Evolutionary conservation across 2,113 vertebrate species (phyloP).

Genomic region (Semnornis frantzii): DNA sequence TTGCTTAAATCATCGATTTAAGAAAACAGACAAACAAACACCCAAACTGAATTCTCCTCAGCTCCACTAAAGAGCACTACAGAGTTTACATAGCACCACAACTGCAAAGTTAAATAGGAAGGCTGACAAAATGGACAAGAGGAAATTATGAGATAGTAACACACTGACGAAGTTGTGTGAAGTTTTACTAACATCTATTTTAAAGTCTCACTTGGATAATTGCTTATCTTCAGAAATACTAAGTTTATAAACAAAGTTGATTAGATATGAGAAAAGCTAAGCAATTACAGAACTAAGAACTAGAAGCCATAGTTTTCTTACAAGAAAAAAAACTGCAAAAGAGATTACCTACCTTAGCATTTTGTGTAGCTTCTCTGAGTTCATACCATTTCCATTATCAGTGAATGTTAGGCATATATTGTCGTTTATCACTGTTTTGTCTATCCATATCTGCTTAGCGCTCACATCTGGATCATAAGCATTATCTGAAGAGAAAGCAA

Average conservation of each 20-base stretch:
- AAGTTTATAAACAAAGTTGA: background rate
- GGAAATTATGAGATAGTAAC: background rate
- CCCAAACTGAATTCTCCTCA: background rate
- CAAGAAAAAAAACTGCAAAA: background rate
- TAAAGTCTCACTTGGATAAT: background rate
- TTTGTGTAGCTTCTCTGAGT: slow-evolving; percentile 86
- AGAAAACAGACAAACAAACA: background rate
- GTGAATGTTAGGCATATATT: slow-evolving; percentile 87
- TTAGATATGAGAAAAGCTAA: background rate
- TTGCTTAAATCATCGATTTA: background rate
- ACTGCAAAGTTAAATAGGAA: background rate
- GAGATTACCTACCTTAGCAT: slow-evolving; percentile 88
- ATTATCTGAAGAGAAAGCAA: slow-evolving; percentile 81
- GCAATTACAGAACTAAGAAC: background rate
- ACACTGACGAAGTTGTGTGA: background rate
- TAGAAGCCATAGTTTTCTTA: background rate
- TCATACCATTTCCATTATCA: slow-evolving; percentile 93
- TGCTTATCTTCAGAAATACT: background rate
- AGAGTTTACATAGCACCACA: background rate
- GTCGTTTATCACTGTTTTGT: slow-evolving; percentile 84
- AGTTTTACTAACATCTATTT: background rate
- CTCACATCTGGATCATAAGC: slow-evolving; percentile 95
- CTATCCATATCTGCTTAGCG: slow-evolving; percentile 95
- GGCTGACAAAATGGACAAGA: background rate
- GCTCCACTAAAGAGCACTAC: background rate